A percentile compares a stretch with the other conserved stretches of the same genome.
Conservation (phyloP, 2,113 vertebrate species). For the Boleophthalmus pectinirostris region DNA sequence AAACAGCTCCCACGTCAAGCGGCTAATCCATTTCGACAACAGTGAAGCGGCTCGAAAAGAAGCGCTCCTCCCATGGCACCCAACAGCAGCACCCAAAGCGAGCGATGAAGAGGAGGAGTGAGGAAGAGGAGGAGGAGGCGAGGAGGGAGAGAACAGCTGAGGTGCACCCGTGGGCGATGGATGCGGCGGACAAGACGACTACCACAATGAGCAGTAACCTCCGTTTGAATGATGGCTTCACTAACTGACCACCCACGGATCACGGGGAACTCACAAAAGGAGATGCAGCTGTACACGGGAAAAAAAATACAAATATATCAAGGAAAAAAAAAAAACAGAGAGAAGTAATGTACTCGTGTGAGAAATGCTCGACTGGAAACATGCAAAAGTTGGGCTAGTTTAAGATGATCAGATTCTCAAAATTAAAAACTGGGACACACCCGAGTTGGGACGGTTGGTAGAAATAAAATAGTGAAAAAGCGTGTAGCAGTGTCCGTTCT, state of each 20-base stretch:
- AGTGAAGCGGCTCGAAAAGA: constrained; percentile 67
- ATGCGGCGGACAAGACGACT: constrained; percentile 32
- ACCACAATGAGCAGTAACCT: constrained; percentile 50
- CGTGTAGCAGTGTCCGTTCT: too few relatives aligned
- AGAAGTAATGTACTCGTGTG: not conserved
- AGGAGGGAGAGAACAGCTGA: constrained; percentile 51
- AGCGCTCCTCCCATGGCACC: constrained; percentile 56
- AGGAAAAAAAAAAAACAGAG: not conserved
- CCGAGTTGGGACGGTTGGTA: too few relatives aligned
- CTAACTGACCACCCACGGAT: constrained; percentile 56
- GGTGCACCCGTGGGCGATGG: constrained; percentile 37
- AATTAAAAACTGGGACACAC: too few relatives aligned
- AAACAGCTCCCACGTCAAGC: constrained; percentile 73
- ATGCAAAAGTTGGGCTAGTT: too few relatives aligned
- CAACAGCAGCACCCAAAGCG: not conserved
- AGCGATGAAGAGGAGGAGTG: constrained; percentile 8
- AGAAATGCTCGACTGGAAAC: too few relatives aligned
- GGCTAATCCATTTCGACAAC: constrained; percentile 75
- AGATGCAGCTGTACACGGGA: not conserved
- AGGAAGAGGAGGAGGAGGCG: constrained; percentile 45
- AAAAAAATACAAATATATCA: not conserved
- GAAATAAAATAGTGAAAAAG: too few relatives aligned
- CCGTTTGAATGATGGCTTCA: constrained; percentile 55
- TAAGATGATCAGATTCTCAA: too few relatives aligned
- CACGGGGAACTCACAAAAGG: not conserved